phyloP scores from a whole-genome alignment of 2,113 vertebrate genomes.

The Festucalex cinctus region DNA sequence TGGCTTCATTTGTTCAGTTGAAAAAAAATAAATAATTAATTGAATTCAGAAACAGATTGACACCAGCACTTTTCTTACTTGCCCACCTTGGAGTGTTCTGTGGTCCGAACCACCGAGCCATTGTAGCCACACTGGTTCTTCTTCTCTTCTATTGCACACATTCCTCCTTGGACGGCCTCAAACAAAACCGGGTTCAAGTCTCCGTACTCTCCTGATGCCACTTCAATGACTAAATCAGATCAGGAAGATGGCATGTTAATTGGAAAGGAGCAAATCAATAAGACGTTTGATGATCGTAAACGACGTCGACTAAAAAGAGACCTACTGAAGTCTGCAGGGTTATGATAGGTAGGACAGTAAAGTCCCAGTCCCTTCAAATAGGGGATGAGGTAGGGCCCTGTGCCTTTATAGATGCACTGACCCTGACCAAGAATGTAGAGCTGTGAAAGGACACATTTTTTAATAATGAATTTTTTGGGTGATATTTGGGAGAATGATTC shows the following conservation, averaged over 20 bases:
- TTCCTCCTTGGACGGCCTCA: slow-evolving; percentile 86
- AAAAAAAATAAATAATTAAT: background rate
- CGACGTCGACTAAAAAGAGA: slow-evolving; percentile 25
- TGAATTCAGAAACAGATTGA: background rate
- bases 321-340: slow-evolving; percentile 96
- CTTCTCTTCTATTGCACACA: slow-evolving; percentile 83
- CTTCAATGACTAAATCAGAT: slow-evolving; percentile 85
- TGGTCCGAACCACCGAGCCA: slow-evolving; percentile 65
- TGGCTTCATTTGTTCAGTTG: too few species aligned
- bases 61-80: background rate
- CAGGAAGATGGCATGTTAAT: background rate
- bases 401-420: slow-evolving; percentile 95
- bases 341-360: slow-evolving; percentile 95
- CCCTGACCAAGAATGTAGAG: slow-evolving; percentile 98
- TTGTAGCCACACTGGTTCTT: slow-evolving; percentile 78
- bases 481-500: background rate
- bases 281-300: too few species aligned
- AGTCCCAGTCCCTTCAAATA: slow-evolving; percentile 93
- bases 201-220: slow-evolving; percentile 94
- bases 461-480: background rate
- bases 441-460: slow-evolving; percentile 60
- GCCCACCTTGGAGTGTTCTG: slow-evolving; percentile 74
- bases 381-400: slow-evolving; percentile 88
- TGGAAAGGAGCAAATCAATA: background rate
- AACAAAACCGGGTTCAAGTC: slow-evolving; percentile 93